Percentiles rank a stretch among this genome's conserved stretches.
Conservation (phyloP, 2,113 vertebrate genomes). For the Phasianus colchicus region DNA sequence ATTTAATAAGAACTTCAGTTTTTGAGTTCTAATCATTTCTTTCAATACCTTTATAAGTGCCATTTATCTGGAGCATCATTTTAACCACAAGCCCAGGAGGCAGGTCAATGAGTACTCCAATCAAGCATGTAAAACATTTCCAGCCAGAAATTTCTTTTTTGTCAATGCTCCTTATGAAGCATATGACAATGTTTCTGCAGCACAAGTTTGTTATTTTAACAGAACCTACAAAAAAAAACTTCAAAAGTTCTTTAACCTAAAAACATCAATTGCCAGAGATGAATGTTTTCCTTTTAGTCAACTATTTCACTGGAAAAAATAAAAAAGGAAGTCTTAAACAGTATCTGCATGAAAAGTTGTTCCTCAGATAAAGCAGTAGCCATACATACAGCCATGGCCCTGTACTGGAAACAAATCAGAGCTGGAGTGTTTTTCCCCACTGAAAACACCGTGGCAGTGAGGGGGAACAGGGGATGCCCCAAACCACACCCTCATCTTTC, state of each 20-base stretch:
- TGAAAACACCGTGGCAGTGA: not conserved
- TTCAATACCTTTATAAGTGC: not conserved
- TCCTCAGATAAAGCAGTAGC: not conserved
- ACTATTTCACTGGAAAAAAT: not conserved
- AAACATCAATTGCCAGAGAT: slow-evolving; percentile 53
- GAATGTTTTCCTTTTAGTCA: slow-evolving; percentile 7
- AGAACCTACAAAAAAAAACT: not conserved
- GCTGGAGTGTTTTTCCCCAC: not conserved
- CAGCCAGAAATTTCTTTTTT: not conserved
- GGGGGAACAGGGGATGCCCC: not conserved
- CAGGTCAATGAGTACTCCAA: not conserved
- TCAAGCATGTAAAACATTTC: not conserved
- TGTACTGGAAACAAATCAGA: slow-evolving; percentile 35
- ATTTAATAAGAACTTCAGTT: not conserved
- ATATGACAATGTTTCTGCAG: not conserved
- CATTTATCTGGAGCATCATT: not conserved
- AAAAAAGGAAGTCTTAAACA: not conserved
- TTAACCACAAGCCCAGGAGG: not conserved
- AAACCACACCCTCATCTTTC: not conserved
- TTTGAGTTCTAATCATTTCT: not conserved
- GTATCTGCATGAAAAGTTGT: not conserved
- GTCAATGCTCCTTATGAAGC: not conserved
- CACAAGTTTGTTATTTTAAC: slow-evolving; percentile 23
- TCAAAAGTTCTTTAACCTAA: slow-evolving; percentile 52
- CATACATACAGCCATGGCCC: not conserved